Evolutionary conservation across 1,140 invertebrate genomes (phyloP).

Genomic region (Brachionus rubens): DNA sequence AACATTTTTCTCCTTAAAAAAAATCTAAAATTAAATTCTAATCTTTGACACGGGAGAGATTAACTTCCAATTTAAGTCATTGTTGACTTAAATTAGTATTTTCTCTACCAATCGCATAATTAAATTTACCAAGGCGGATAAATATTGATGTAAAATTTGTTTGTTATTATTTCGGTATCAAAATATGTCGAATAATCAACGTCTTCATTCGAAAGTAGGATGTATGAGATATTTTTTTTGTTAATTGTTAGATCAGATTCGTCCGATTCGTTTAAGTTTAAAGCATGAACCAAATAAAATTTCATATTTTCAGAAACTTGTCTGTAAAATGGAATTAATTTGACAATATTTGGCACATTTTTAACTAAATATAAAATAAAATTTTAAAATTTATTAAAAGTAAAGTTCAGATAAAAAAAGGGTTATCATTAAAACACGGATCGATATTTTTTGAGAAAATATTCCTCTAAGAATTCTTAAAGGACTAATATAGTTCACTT

Average conservation of each 20-base stretch:
- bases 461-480: no score
- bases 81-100: no score
- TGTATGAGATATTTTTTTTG: background rate
- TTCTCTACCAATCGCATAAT: no score
- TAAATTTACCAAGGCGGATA: slow-evolving; percentile 13
- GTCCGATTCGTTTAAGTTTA: background rate
- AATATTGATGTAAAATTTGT: background rate
- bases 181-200: slow-evolving; percentile 12
- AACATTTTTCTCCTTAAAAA: slow-evolving; percentile 23
- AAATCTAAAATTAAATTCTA: background rate
- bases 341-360: slow-evolving; percentile 12
- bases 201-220: slow-evolving; percentile 2
- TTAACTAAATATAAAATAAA: background rate
- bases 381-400: background rate
- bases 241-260: no score
- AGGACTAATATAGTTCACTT: no score
- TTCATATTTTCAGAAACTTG: background rate
- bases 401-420: no score
- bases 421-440: no score
- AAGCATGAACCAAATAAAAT: background rate
- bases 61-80: no score
- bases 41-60: no score
- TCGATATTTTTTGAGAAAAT: no score
- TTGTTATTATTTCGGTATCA: background rate
- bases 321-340: slow-evolving; percentile 7